Evolutionary conservation across 2,113 vertebrate species (phyloP), one percentile per base, ranked within the genome.

Genomic region (Toxotes jaculatrix): DNA sequence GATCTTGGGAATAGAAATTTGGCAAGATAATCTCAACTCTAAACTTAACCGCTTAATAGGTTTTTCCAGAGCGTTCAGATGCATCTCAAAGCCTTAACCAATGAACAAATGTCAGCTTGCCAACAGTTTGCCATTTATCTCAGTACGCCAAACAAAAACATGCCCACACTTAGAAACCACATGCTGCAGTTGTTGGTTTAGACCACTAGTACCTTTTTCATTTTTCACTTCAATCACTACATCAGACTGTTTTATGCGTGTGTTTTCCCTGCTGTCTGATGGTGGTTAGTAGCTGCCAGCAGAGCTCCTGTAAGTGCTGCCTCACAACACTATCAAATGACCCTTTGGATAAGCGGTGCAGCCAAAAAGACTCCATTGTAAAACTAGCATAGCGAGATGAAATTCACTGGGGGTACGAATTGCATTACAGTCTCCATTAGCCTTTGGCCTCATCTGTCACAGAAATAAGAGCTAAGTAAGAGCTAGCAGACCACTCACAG

Each of bases 351-450:
- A 63, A 78, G 72, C 67, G 63, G 32, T 4, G 53, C 31, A 69
- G 62, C 45, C 83, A 76, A 40, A 81, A 49, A 81, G 81, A 82
- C 75, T 87, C 56, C n/a, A 23, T 16, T 69, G 59, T 61, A 77
- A 78, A 89, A 49, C 72, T 38, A 38, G 60, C 60, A 77, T 13
- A 56, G 61, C 43, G 10, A 78, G 61, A 82, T 87, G 71, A 85
- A 81, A 86, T 74, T 84, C 86, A 87, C 82, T 42, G 7, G 73
- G 77, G 78, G 36, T 77, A 63, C 6, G n/a, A 79, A 80, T 79
- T 81, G 32, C 73, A 89, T 88, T 77, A 78, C 49, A 63, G 59
- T 74, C 80, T 83, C 83, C 88, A 90, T 91, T 91, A 91, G 83
- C 84, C 81, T 85, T 72, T 68, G 60, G 80, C 74, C 74, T 88